These are phyloP conservation scores for Oscheius onirici DNA, from an alignment of 2,888 invertebrate species.

Conservation along the genomic window DNA sequence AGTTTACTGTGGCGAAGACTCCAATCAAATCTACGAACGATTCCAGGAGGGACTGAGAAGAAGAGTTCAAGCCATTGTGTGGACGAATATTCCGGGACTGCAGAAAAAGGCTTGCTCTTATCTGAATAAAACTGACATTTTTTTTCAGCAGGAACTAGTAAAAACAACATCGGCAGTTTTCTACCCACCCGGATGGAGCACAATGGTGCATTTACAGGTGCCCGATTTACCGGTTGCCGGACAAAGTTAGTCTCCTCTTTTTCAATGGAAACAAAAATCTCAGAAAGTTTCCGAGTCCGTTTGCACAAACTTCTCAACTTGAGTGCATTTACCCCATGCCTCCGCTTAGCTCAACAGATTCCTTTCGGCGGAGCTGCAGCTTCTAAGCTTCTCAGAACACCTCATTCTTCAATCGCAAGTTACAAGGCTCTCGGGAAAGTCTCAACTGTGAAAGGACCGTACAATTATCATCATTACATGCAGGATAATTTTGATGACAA, in stretches of 20 bases:
- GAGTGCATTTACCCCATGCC: conserved; percentile 42
- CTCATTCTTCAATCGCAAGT: conserved; percentile 47
- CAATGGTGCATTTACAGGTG: conserved; percentile 51
- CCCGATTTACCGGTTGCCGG: conserved; percentile 34
- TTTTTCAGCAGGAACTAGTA: conserved; percentile 38
- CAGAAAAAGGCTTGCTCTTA: conserved; percentile 42
- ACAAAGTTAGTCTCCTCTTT: not conserved
- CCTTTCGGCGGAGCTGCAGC: conserved; percentile 37
- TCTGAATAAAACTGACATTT: too few relatives aligned
- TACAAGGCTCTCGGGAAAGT: conserved; percentile 60
- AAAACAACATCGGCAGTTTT: conserved; percentile 49
- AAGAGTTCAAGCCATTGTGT: conserved; percentile 45
- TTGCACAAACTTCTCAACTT: conserved; percentile 57
- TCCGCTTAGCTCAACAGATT: conserved; percentile 48
- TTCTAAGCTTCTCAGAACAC: conserved; percentile 39
- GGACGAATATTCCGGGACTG: conserved; percentile 43
- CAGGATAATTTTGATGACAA: conserved; percentile 90
- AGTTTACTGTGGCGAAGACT: conserved; percentile 44
- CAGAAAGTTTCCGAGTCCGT: conserved; percentile 50
- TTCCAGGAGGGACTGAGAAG: conserved; percentile 44
- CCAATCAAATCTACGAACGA: conserved; percentile 40
- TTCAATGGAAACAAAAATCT: not conserved
- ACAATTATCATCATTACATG: conserved; percentile 95
- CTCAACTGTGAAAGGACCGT: conserved; percentile 81
- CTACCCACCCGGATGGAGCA: conserved; percentile 54